A percentile compares a stretch with the other conserved stretches of the same genome.
Conservation (phyloP, 2,113 vertebrate species). For the Cryptotis parvus region DNA sequence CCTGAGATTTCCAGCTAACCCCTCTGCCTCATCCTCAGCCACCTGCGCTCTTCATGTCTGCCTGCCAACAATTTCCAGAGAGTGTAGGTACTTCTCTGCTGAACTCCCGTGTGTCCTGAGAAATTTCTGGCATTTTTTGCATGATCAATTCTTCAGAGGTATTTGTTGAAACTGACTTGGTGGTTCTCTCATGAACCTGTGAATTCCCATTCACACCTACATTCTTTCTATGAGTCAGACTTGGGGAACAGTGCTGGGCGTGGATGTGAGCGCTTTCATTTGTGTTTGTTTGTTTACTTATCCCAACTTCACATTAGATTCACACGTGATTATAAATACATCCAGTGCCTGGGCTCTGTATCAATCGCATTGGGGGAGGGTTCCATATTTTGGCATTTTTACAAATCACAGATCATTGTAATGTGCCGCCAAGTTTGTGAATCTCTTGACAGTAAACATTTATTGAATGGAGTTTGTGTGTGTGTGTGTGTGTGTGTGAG, state of each 20-base stretch:
- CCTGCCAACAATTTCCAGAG: not conserved
- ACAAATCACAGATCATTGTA: not conserved
- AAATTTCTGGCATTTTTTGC: not conserved
- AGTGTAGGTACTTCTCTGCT: not conserved
- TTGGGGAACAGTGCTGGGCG: not conserved
- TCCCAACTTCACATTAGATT: not conserved
- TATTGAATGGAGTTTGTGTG: not conserved
- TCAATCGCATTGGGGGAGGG: not conserved
- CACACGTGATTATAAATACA: not conserved
- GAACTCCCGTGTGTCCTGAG: not conserved
- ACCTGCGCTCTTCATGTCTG: not conserved
- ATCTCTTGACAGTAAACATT: not conserved
- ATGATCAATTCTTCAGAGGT: not conserved
- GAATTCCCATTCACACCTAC: not conserved
- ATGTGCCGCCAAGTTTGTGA: constrained; percentile 14
- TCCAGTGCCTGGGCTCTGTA: not conserved
- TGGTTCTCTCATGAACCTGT: not conserved
- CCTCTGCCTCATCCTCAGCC: not conserved
- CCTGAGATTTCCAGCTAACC: not conserved
- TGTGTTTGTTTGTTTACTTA: not conserved
- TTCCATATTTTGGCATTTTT: not conserved
- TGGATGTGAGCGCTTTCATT: not conserved
- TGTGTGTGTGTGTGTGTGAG: too few species aligned
- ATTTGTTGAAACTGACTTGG: constrained; percentile 32
- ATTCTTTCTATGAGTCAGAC: not conserved